Evolutionary conservation across 2,113 vertebrate species (phyloP), one percentile per base, ranked within the genome.

Genomic region (Phycodurus eques): DNA sequence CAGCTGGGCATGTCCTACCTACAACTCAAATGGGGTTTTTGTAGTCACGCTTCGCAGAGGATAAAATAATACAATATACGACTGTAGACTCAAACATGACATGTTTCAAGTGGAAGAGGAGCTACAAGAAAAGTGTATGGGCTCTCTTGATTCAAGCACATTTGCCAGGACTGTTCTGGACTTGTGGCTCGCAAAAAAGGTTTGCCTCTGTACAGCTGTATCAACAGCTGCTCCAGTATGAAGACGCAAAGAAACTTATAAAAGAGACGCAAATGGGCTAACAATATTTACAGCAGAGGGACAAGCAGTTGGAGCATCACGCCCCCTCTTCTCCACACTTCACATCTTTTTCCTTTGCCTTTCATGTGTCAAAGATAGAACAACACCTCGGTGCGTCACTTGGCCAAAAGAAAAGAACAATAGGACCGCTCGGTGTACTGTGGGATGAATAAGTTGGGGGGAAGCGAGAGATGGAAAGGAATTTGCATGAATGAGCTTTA

Each of bases 281-380:
- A 54, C 17, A 19, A 44, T 63, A 70, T 70, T 53, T 43, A 42
- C 47, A 70, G 53, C 10, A 62, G 65, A 73, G 22, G 65, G 47
- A 72, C 61, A 73, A 22, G 64, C 66, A 46, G 44, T 63, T n/a
- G 57, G 43, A 62, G 70, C 68, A 66, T 35, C 49, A n/a, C 8
- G 4, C 66, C 27, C 54, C 39, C 27, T 22, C 46, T 63, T 57
- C 31, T 75, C 43, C 63, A 31, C 62, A 64, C 20, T n/a, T 3
- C 49, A 15, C 49, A 14, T 53, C 2, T 78, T 73, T 64, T 67
- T 39, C 4, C 27, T 54, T 59, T 54, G 72, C 54, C 73, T 80
- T 81, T 75, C 72, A 68, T 75, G 67, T 79, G 80, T 82, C 71
- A 75, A 35, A 74, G 70, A 73, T 76, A 62, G 75, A 87, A 87